Evolutionary conservation across 2,113 vertebrate species (phyloP).

Genomic region (Austrofundulus limnaeus): DNA sequence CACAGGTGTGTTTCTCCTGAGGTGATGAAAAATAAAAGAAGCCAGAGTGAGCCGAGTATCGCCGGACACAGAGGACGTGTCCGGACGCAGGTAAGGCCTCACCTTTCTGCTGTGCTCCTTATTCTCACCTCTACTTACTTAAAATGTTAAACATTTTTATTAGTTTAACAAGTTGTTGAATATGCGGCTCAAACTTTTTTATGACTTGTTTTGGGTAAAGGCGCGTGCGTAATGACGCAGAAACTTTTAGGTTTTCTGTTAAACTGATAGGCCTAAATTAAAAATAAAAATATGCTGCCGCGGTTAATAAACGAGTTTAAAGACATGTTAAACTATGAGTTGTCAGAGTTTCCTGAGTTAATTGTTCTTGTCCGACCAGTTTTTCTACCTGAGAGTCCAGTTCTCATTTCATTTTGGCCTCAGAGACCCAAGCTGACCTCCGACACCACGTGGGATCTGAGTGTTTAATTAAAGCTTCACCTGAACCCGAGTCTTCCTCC

Average conservation of each 20-base stretch:
- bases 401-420: slow-evolving; percentile 6
- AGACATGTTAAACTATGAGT: background rate
- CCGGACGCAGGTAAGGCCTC: slow-evolving; percentile 52
- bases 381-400: slow-evolving; percentile 31
- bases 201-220: too few species aligned
- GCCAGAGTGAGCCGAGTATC: background rate
- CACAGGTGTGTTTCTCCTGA: slow-evolving; percentile 17
- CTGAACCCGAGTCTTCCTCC: background rate
- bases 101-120: slow-evolving; percentile 2
- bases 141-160: too few species aligned
- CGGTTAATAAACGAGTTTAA: background rate
- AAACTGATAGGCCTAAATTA: too few species aligned
- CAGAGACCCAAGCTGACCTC: background rate
- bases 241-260: background rate
- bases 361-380: slow-evolving; percentile 56
- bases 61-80: slow-evolving; percentile 30
- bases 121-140: background rate
- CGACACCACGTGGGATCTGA: too few species aligned
- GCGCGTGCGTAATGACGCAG: too few species aligned
- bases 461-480: too few species aligned
- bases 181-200: too few species aligned
- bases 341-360: background rate
- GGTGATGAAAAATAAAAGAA: slow-evolving; percentile 11
- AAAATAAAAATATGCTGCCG: background rate
- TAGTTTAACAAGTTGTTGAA: too few species aligned